Evolutionary conservation across 1,140 invertebrate species (phyloP), one percentile per base, ranked within the genome.

Genomic region (Chelonus insularis): DNA sequence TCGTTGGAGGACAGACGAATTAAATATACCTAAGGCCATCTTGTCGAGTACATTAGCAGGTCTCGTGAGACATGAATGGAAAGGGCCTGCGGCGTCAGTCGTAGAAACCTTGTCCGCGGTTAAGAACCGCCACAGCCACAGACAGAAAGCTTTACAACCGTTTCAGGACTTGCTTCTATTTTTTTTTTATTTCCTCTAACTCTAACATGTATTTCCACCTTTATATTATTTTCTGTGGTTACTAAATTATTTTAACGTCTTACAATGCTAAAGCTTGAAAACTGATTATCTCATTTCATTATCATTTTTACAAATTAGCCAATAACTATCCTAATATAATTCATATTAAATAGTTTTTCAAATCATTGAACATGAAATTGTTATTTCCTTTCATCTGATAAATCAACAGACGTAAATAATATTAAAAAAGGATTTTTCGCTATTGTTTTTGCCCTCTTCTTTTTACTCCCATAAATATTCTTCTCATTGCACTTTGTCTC

Each of bases 351-450:
- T 29, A 29, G 7, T 29, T 29, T 29, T 29, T 29, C n/a, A n/a
- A n/a, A n/a, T n/a, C n/a, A 77, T 77, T 68, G 70, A 63, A 71
- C 69, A 65, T 61, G 62, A 48, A 63, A 68, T 69, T 74, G 73
- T 66, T 66, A 66, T 62, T 74, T 77, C 69, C 74, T 76, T 75
- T 78, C 65, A 65, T 73, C 71, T 72, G 73, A 78, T 79, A 79
- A 78, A 80, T 80, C 76, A 80, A 69, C 64, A 64, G 67, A 70
- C 76, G 72, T 79, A 80, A 79, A 79, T 80, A 80, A 80, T 73
- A 73, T 76, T 68, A 73, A 77, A 73, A 70, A 58, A 62, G 52
- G 66, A 51, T 34, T 21, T 16, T 23, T n/a, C 21, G 36, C 29
- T 34, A 34, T 34, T 34, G 12, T 7, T 47, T 18, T 50, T 4